These are phyloP conservation scores for Remorina albescens DNA, from an alignment of 2,797 vertebrate species.

Conservation along the genomic window DNA sequence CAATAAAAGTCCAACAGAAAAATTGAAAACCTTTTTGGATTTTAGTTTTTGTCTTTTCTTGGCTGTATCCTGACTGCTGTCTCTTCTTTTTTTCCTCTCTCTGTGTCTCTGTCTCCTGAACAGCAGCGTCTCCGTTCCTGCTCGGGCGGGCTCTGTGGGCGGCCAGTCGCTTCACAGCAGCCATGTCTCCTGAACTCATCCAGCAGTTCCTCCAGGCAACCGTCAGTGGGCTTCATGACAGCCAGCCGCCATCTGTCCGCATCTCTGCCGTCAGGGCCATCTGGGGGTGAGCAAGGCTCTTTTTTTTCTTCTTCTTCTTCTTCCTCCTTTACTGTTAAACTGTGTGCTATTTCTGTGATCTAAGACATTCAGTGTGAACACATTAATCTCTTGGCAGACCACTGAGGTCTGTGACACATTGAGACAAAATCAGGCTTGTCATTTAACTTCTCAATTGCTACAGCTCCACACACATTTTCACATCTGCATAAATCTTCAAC, in stretches of 20 bases:
- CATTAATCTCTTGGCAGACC: background rate
- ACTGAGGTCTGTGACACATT: background rate
- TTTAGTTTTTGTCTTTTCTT: background rate
- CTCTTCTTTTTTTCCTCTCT: background rate
- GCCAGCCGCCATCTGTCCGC: slow-evolving; percentile 94
- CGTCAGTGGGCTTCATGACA: slow-evolving; percentile 95
- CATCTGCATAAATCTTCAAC: background rate
- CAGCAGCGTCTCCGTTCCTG: slow-evolving; percentile 93
- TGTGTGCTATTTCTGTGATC: background rate
- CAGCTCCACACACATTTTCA: background rate
- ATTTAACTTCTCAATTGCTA: background rate
- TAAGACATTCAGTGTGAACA: background rate
- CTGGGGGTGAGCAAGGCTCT: slow-evolving; percentile 92
- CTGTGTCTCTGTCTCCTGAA: background rate
- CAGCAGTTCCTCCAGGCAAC: slow-evolving; percentile 99
- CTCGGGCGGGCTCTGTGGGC: slow-evolving; percentile 97
- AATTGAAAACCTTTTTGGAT: no score
- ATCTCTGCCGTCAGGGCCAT: slow-evolving; percentile 97
- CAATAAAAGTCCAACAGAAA: no score
- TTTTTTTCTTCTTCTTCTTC: slow-evolving; percentile 1
- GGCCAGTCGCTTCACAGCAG: slow-evolving; percentile 96
- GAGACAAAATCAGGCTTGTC: background rate
- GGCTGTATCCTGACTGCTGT: background rate
- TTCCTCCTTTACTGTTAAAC: background rate
- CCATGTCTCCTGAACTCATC: slow-evolving; percentile 98